phyloP scores from a whole-genome alignment of 2,888 invertebrate species.

The Caenorhabditis plicata region DNA sequence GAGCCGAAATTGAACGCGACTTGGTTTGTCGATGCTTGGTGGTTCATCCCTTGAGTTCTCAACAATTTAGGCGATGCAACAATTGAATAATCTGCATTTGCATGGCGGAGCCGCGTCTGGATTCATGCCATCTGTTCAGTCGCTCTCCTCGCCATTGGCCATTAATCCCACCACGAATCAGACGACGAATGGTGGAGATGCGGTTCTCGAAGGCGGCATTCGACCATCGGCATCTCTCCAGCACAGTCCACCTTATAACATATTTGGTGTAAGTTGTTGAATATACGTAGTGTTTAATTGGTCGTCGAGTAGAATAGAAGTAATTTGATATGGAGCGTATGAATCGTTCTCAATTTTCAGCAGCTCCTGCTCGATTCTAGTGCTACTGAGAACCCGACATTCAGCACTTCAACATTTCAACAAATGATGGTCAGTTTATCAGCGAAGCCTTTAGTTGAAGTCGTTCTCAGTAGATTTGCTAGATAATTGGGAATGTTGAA shows the following conservation, averaged over 20 bases:
- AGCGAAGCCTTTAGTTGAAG: too few relatives aligned
- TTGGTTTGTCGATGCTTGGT: constrained; percentile 35
- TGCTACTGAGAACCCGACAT: too few relatives aligned
- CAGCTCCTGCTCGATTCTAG: too few relatives aligned
- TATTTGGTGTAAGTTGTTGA: constrained; percentile 29
- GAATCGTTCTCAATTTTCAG: too few relatives aligned
- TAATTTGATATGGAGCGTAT: too few relatives aligned
- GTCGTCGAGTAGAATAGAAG: too few relatives aligned
- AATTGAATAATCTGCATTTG: constrained; percentile 6
- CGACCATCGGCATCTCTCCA: constrained; percentile 28
- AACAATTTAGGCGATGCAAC: too few relatives aligned
- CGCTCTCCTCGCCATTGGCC: constrained; percentile 1
- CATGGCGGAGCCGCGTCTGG: neutral
- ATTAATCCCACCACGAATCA: too few relatives aligned
- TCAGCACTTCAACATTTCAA: too few relatives aligned
- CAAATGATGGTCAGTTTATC: too few relatives aligned
- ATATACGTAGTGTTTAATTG: neutral
- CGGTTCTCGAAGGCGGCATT: constrained; percentile 24
- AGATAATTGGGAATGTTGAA: too few relatives aligned
- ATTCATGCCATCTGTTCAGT: neutral
- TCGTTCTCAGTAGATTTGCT: too few relatives aligned
- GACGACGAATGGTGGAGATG: constrained; percentile 6
- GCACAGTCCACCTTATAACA: constrained; percentile 38
- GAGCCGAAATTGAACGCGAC: constrained; percentile 31
- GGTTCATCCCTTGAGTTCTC: constrained; percentile 9